A percentile compares a stretch with the other conserved stretches of the same genome.
phyloP scores from a whole-genome alignment of 2,888 invertebrate genomes.

The Rutpela maculata region DNA sequence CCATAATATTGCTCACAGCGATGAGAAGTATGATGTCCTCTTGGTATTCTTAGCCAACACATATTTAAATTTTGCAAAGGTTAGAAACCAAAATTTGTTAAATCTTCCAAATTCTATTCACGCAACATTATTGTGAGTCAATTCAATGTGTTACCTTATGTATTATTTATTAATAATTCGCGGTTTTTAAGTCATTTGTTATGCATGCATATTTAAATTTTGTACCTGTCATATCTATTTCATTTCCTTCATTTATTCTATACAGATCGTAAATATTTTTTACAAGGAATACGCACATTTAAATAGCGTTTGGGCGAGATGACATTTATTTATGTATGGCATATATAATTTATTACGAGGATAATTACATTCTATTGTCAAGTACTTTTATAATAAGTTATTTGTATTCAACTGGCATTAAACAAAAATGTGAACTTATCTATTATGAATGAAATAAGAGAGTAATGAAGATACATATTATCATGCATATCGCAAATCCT shows the following conservation, averaged over 20 bases:
- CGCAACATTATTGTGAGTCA: not conserved
- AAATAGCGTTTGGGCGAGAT: not conserved
- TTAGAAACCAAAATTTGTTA: not conserved
- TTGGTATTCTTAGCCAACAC: not conserved
- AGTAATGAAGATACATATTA: not conserved
- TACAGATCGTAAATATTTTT: not conserved
- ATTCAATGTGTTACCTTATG: not conserved
- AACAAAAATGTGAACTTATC: not conserved
- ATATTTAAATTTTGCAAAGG: not conserved
- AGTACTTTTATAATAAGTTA: not conserved
- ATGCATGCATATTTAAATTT: not conserved
- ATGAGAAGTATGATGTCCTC: not conserved
- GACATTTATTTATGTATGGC: not conserved
- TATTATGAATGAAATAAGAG: not conserved
- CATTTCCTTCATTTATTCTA: not conserved
- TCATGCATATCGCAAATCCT: not conserved
- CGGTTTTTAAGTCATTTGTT: not conserved
- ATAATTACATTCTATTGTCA: not conserved
- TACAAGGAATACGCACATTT: not conserved
- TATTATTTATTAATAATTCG: not conserved
- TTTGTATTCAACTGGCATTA: not conserved
- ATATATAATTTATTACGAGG: not conserved
- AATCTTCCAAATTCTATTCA: not conserved
- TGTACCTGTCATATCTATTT: constrained; percentile 1
- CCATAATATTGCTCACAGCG: too few relatives aligned